These are phyloP conservation scores for Ips nitidus DNA, from an alignment of 1,140 invertebrate species.

Conservation along the genomic window DNA sequence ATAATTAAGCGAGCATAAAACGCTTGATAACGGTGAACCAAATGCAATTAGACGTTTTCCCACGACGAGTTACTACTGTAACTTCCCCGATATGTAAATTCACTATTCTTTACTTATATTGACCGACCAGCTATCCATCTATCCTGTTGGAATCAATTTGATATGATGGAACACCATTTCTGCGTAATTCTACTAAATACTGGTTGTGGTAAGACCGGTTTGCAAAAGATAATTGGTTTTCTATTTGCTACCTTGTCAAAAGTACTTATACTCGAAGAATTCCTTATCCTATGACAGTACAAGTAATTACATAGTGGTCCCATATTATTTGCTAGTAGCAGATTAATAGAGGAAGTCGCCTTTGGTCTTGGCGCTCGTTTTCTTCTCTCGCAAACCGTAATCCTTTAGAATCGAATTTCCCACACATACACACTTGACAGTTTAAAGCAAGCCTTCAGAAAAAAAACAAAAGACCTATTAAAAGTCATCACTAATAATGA, in stretches of 20 bases:
- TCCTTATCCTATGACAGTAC: background rate
- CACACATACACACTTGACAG: too few relatives aligned
- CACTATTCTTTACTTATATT: background rate
- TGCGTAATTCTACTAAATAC: background rate
- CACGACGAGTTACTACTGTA: background rate
- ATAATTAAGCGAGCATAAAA: constrained; percentile 15
- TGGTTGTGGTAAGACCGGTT: constrained; percentile 7
- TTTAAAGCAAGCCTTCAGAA: background rate
- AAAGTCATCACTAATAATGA: constrained; percentile 1
- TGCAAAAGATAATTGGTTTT: constrained; percentile 15
- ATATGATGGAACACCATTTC: background rate
- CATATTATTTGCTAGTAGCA: too few relatives aligned
- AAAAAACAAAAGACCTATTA: constrained; percentile 3
- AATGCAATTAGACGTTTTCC: constrained; percentile 2
- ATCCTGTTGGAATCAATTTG: background rate
- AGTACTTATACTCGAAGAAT: background rate
- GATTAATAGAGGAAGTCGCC: too few relatives aligned
- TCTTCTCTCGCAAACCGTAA: too few relatives aligned
- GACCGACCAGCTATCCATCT: background rate
- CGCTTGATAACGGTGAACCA: constrained; percentile 11
- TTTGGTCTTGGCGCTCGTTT: too few relatives aligned
- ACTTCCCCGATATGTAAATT: constrained; percentile 7
- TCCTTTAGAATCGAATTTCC: too few relatives aligned
- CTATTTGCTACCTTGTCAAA: constrained; percentile 12
- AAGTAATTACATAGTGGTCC: too few relatives aligned